phyloP scores from a whole-genome alignment of 2,797 vertebrate genomes.

The Corythornis leucogaster region DNA sequence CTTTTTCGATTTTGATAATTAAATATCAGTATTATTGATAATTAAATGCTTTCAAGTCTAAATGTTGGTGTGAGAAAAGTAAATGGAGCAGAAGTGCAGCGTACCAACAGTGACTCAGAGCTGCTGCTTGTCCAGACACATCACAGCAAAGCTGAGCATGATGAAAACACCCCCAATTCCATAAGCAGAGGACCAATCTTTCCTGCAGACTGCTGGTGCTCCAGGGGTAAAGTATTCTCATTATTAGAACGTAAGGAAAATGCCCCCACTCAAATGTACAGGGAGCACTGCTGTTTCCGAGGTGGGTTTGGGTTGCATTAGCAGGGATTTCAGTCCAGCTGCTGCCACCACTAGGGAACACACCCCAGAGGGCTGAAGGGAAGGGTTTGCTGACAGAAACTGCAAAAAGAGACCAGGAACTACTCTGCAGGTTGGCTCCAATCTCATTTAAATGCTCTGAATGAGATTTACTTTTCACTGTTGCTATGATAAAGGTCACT shows the following conservation, averaged over 20 bases:
- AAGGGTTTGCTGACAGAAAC: neutral
- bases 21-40: slow-evolving; percentile 46
- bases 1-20: slow-evolving; percentile 6
- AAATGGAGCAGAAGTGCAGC: slow-evolving; percentile 59
- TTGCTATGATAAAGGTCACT: slow-evolving; percentile 64
- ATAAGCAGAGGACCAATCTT: neutral
- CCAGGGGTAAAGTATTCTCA: neutral
- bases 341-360: neutral
- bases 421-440: slow-evolving; percentile 53
- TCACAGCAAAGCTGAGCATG: neutral
- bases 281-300: neutral
- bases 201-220: neutral
- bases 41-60: slow-evolving; percentile 58
- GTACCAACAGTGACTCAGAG: slow-evolving; percentile 32
- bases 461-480: slow-evolving; percentile 69
- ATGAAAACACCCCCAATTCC: neutral
- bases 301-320: neutral
- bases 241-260: neutral
- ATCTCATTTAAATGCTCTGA: slow-evolving; percentile 71
- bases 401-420: neutral
- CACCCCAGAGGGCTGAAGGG: neutral
- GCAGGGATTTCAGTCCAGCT: neutral
- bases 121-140: slow-evolving; percentile 17
- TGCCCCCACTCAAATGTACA: neutral
- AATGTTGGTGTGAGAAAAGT: slow-evolving; percentile 21